Evolutionary conservation across 2,113 vertebrate genomes (phyloP).

Genomic region (Okapia johnstoni): DNA sequence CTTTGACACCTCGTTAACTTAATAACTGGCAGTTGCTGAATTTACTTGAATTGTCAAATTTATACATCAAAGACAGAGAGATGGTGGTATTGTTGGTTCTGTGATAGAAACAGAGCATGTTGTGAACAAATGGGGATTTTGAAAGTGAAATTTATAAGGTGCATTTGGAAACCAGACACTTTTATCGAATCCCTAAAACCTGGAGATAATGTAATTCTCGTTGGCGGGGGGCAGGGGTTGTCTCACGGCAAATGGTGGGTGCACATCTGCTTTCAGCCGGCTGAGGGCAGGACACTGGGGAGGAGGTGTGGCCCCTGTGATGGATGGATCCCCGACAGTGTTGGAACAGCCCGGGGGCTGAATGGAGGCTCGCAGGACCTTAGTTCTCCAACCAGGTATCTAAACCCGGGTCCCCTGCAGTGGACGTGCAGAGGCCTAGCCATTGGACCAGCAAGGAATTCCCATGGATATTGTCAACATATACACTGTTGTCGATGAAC

Average conservation of each 20-base stretch:
- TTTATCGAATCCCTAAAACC: not conserved
- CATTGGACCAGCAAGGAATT: not conserved
- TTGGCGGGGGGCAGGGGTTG: accelerated
- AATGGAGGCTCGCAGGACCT: not conserved
- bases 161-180: not conserved
- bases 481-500: not conserved
- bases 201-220: not conserved
- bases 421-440: not conserved
- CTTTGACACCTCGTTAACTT: not conserved
- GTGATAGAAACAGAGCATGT: not conserved
- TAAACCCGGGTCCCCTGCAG: not conserved
- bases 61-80: not conserved
- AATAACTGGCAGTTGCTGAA: not conserved
- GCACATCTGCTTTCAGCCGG: not conserved
- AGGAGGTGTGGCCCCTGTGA: not conserved
- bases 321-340: not conserved
- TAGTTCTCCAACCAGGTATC: not conserved
- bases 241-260: accelerated
- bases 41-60: slow-evolving; percentile 3
- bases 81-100: not conserved
- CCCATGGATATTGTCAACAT: not conserved
- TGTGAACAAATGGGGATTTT: not conserved
- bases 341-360: not conserved
- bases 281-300: not conserved
- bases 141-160: not conserved